Evolutionary conservation across 2,888 invertebrate species (phyloP), one percentile per base, ranked within the genome.

Genomic region (Chydorus sphaericus): DNA sequence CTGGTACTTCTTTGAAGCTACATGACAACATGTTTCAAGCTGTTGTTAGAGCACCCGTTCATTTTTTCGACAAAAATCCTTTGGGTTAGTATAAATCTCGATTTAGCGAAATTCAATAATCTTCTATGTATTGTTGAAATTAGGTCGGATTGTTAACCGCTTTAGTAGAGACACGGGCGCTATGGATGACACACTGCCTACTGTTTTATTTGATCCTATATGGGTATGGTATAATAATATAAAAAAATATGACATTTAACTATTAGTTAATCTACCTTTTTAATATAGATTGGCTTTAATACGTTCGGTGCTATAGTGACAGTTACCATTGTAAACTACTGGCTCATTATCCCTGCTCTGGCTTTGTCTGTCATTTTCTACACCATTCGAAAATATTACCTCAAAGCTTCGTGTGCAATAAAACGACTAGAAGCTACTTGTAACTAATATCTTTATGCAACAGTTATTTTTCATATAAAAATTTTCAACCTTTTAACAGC

Each of bases 51-150:
- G 67, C 71, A 6, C 70, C 71, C 2, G 67, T 72, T 10, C 63
- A 66, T 38, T 93, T 93, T 72, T 93, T 92, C 72, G 88, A 90
- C 66, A 79, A 79, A 4, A 92, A 91, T 70, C 85, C 89, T 0
- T 81, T 85, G 14, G 85, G 85, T 81, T 26, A 36, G 10, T n/a
- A n/a, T n/a, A n/a, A n/a, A n/a, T n/a, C 36, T 33, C 10, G 10
- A 33, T 33, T 33, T 10, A 33, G 10, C 14, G 36, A n/a, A 33
- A 33, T 33, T 10, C 14, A 16, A 6, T 39, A 16, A 16, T n/a
- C n/a, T 18, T 23, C 8, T 39, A 6, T 6, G 20, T 23, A 6
- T 38, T 38, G 29, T 48, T 36, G 16, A 52, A 61, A 62, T 10
- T 33, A 52, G 52, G 52, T 52, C 33, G 52, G 10, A 52, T 26